Evolutionary conservation across 1,140 invertebrate species (phyloP).

Genomic region (Adoxophyes honmai): DNA sequence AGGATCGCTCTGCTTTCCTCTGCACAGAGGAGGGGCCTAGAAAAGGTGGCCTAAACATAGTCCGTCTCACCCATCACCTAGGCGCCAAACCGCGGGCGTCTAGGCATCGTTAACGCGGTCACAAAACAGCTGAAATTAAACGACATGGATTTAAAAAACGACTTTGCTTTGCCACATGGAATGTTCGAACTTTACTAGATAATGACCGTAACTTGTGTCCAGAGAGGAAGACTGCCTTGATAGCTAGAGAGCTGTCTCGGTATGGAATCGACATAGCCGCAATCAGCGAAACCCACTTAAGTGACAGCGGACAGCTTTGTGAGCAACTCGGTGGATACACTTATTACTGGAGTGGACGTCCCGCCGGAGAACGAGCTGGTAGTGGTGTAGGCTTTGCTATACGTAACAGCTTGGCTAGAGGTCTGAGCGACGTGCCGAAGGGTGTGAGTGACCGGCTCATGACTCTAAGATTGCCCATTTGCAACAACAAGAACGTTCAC

Average conservation of each 20-base stretch:
- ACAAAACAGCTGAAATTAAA: no score
- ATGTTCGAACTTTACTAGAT: constrained; percentile 25
- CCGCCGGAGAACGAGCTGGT: constrained; percentile 8
- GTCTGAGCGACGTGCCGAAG: constrained; percentile 17
- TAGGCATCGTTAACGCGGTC: no score
- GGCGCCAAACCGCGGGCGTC: no score
- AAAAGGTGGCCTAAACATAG: no score
- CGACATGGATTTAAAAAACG: neutral
- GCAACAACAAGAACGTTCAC: constrained; percentile 18
- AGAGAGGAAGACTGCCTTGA: constrained; percentile 27
- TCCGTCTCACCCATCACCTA: no score
- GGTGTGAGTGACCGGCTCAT: constrained; percentile 24
- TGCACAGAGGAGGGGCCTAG: no score
- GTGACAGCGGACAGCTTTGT: constrained; percentile 20
- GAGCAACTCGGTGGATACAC: constrained; percentile 25
- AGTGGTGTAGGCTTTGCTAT: constrained; percentile 30
- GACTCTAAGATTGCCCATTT: constrained; percentile 17
- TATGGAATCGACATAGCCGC: constrained; percentile 30
- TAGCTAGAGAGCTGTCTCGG: constrained; percentile 23
- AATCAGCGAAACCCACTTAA: constrained; percentile 28
- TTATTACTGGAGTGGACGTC: constrained; percentile 24
- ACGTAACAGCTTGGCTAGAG: constrained; percentile 9
- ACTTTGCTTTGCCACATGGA: constrained; percentile 20
- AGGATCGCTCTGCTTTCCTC: no score
- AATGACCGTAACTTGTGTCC: constrained; percentile 22